Evolutionary conservation across 1,140 invertebrate genomes (phyloP).

Genomic region (Brachionus rotundiformis): DNA sequence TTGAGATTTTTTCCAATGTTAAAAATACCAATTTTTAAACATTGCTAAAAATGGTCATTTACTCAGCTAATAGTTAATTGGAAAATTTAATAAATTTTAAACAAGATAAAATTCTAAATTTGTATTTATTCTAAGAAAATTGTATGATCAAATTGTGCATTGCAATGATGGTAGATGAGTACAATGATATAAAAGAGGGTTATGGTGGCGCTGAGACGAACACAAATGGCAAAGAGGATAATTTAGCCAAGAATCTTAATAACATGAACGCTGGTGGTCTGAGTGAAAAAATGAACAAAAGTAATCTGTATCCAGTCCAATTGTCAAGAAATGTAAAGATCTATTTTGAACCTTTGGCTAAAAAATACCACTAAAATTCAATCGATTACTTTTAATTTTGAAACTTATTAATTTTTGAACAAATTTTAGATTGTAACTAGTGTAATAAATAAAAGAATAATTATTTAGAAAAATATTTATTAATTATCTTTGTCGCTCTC

Average conservation of each 20-base stretch:
- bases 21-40: too few species aligned
- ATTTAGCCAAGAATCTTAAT: background rate
- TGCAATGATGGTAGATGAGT: conserved; percentile 22
- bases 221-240: background rate
- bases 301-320: conserved; percentile 27
- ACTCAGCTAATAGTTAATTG: too few species aligned
- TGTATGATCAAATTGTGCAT: conserved; percentile 32
- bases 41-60: too few species aligned
- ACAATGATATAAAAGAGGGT: conserved; percentile 13
- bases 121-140: too few species aligned
- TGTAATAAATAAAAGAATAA: too few species aligned
- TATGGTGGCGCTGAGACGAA: background rate
- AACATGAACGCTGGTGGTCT: background rate
- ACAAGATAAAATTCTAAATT: too few species aligned
- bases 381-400: background rate
- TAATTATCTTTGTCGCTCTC: background rate
- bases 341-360: conserved; percentile 25
- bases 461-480: too few species aligned
- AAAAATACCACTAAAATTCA: conserved; percentile 2
- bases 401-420: background rate
- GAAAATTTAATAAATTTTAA: background rate
- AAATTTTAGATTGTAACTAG: background rate
- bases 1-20: too few species aligned
- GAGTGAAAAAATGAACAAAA: background rate
- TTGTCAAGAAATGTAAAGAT: conserved; percentile 27